phyloP scores from a whole-genome alignment of 1,140 invertebrate species.

The Conus betulinus region DNA sequence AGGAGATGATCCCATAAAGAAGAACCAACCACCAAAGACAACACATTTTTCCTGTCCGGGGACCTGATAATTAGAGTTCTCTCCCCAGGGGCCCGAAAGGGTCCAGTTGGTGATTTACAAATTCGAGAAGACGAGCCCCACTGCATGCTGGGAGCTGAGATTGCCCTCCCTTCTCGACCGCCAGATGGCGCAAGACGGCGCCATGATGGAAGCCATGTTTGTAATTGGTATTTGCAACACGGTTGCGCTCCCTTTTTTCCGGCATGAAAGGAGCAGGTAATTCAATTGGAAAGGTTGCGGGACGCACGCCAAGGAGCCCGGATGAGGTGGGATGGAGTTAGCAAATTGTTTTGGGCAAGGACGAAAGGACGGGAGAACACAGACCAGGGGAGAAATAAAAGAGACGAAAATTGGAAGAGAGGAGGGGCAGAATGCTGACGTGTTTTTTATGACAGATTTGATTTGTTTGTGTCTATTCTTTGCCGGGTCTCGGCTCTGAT shows the following conservation, averaged over 20 bases:
- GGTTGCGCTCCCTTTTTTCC: constrained; percentile 18
- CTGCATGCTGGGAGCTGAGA: constrained; percentile 16
- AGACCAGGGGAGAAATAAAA: background rate
- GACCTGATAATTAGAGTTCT: background rate
- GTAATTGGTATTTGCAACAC: constrained; percentile 31
- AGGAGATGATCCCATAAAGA: background rate
- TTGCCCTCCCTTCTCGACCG: background rate
- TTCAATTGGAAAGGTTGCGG: constrained; percentile 11
- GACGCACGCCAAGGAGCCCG: background rate
- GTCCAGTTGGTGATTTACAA: constrained; percentile 7
- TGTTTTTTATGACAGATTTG: constrained; percentile 28
- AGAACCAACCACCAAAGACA: background rate
- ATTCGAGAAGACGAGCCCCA: background rate
- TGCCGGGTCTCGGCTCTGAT: background rate
- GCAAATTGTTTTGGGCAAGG: constrained; percentile 12
- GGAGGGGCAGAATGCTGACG: background rate
- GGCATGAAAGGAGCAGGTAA: constrained; percentile 20
- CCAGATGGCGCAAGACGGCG: constrained; percentile 23
- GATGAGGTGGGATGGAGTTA: background rate
- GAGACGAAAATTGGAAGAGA: constrained; percentile 12
- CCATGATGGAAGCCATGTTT: constrained; percentile 11
- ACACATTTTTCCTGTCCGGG: background rate
- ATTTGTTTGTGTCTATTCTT: constrained; percentile 13
- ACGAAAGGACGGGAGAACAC: too few species aligned
- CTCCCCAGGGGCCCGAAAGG: background rate